Percentiles rank a stretch among this genome's conserved stretches.
phyloP scores from a whole-genome alignment of 1,140 invertebrate genomes.

The Brachionus manjavacas region DNA sequence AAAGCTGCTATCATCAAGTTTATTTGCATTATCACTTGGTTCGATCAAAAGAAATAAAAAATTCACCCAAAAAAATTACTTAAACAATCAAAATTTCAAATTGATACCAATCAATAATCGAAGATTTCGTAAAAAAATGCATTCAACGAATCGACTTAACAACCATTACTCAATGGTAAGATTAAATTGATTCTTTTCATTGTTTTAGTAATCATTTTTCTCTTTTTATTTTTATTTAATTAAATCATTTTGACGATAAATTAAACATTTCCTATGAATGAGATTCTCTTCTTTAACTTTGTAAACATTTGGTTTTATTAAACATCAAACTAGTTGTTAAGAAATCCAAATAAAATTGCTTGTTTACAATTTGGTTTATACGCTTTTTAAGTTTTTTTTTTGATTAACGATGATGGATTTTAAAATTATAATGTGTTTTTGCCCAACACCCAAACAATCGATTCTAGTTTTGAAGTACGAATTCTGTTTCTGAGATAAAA shows the following conservation, averaged over 20 bases:
- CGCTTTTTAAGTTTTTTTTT: neutral
- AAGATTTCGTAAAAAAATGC: neutral
- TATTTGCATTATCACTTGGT: neutral
- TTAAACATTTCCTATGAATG: neutral
- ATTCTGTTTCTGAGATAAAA: too few relatives aligned
- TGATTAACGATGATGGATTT: neutral
- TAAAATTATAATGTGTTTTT: neutral
- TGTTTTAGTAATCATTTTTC: neutral
- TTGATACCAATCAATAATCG: neutral
- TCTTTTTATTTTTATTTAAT: neutral
- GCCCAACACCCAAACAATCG: neutral
- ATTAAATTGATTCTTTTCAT: neutral
- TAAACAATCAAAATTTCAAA: neutral
- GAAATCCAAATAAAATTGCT: neutral
- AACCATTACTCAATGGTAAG: neutral
- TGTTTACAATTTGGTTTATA: neutral
- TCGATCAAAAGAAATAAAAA: neutral
- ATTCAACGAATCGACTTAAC: neutral
- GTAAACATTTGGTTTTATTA: neutral
- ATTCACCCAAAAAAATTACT: neutral
- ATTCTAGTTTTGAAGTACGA: neutral
- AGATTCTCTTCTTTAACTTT: neutral
- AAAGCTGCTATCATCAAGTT: neutral
- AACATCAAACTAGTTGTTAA: neutral
- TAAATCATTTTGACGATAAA: neutral